Evolutionary conservation across 2,888 invertebrate genomes (phyloP), one percentile per base, ranked within the genome.

Genomic region (Aphelenchoides bicaudatus): DNA sequence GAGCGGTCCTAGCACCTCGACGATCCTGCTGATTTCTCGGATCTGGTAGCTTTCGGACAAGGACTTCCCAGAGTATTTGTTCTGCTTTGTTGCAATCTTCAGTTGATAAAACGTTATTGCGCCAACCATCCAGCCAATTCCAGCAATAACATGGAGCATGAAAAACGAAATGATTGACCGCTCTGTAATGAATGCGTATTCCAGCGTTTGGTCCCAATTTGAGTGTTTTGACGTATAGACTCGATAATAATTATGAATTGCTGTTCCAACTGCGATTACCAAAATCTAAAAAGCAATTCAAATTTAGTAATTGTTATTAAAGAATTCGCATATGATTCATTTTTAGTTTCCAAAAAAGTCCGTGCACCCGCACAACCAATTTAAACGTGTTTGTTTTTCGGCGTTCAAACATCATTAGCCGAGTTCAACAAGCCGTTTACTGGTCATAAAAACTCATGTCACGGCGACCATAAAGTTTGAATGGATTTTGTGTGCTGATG

Each of bases 1-100:
- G 1, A 51, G 19, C 19, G 52, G 21, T 2, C 37, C 47, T n/a
- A 51, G 16, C 10, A 51, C 52, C 10, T 34, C 2, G 16, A 51
- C 19, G 8, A 51, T 28, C 19, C 21, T 51, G 2, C 23, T 28
- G 3, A 38, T 51, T 16, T 51, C 52, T 46, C 37, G 31, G 34
- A 51, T 51, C 21, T 51, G 52, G 39, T 51, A 51, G n/a, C 30
- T 30, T 25, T 51, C 52, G 52, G 16, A 38, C 16, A 51, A 51
- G 25, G 52, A 34, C 16, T 51, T 46, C 6, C 52, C 52, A 16
- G 10, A 23, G 25, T 34, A 51, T 2, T 27, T n/a, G 4, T 51
- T 34, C 38, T 51, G 25, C 16, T 51, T 51, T 13, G 52, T 37
- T 30, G 34, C 43, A 43, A 43, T 25, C 23, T 43, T 43, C 10